Base-by-base conservation (phyloP, 2,888 invertebrate genomes). In the Tachina fera region DNA sequence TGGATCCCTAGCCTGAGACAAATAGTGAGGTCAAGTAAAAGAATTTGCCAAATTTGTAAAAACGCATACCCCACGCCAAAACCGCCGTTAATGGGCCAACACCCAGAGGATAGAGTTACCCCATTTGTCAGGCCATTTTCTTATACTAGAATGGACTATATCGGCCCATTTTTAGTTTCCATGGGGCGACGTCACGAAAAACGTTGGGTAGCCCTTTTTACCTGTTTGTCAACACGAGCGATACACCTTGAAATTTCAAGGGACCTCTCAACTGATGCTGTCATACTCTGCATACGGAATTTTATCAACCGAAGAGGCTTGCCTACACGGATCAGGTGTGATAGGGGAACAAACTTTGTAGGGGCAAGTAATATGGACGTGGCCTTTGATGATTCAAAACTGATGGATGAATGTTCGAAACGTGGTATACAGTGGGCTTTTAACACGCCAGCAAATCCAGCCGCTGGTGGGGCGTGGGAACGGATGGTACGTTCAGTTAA, bases 381-480 rank as follows among this genome's bases (percentile, higher is more conserved):
- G 4, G 22, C 22, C 1, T 22, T 22, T 1, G 22, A 22, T 22
- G 22, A 3, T 1, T 2, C 1, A 1, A 3, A 3, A 3, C 3
- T 22, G 22, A 3, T 22, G 1, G 22, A 1, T 3, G 22, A 22
- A 22, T 22, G 22, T 22, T 1, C 22, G 3, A 1, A 22, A 22
- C 22, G 22, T 22, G 22, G 22, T 2, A 22, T 22, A 22, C 1
- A 22, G 3, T 85, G 84, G 84, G 1, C 80, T 13, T 87, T 87
- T 19, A 88, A 87, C 39, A 60, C 76, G 3, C 81, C 87, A 3
- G 78, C 61, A 10, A 78, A 86, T 49, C 87, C 87, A 14, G 71
- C 78, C 6, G 71, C 83, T 16, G 83, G 83, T 11, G 87, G 85
- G 4, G 72, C 63, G 22, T 86, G 86, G 87, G 87, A 87, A 49